Evolutionary conservation across 2,113 vertebrate species (phyloP), one percentile per base, ranked within the genome.

Genomic region (Callopanchax toddi): DNA sequence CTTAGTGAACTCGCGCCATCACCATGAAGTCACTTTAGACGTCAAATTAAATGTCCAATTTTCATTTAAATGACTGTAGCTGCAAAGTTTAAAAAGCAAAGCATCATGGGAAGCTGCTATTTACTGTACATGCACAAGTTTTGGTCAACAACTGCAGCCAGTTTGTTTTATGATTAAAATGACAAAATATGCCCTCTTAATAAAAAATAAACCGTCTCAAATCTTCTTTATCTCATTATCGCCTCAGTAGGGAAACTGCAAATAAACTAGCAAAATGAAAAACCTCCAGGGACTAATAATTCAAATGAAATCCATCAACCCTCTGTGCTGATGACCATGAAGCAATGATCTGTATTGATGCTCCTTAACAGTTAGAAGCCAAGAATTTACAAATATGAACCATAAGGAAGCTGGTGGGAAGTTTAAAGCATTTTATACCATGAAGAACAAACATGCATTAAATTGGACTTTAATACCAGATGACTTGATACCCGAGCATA

Each of bases 271-370:
- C 29, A 32, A 32, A 32, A 1, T 32, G 29, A 6, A 32, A 32
- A 7, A 7, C 52, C 9, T 2, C 26, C 34, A 22, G 29, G 39
- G n/a, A 54, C 10, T 50, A 58, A 59, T 53, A 23, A 23, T 51
- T 34, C 54, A 39, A 61, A 53, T 37, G 16, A 49, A 60, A 70
- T 53, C 16, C 40, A 53, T 56, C 51, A n/a, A 18, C 32, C 49
- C 46, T 73, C 70, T 50, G 69, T 70, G 60, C 60, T 12, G 6
- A 43, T 67, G 59, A 51, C 20, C 37, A 37, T 45, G 57, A 59
- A 64, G 39, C 67, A 59, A 21, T 4, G 29, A 63, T 54, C 29
- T 13, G 25, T 9, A 21, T 46, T 29, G 60, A 15, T 16, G 59
- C 51, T 67, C 22, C 10, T 26, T 26, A 26, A 32, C 36, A 12